These are phyloP conservation scores for Parambassis ranga DNA, from an alignment of 2,797 vertebrate genomes.

Conservation along the genomic window DNA sequence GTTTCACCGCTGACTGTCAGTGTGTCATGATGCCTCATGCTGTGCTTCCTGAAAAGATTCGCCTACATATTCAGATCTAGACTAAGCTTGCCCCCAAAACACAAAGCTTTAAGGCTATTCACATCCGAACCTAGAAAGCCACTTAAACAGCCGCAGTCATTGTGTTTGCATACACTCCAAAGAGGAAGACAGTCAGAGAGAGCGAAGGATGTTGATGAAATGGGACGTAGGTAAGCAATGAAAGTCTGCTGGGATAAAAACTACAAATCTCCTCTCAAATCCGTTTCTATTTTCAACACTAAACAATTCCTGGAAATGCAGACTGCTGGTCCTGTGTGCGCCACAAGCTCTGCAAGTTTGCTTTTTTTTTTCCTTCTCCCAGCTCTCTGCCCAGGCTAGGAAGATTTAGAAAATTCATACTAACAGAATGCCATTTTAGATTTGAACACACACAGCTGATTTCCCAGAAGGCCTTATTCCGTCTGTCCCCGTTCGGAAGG, in stretches of 20 bases:
- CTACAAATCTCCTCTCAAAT: conserved; percentile 39
- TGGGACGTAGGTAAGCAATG: conserved; percentile 13
- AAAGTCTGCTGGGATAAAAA: conserved; percentile 43
- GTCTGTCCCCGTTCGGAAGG: conserved; percentile 34
- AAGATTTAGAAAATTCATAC: conserved; percentile 29
- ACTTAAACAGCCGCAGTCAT: conserved; percentile 13
- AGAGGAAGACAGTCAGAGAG: not conserved
- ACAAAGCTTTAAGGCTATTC: conserved; percentile 39
- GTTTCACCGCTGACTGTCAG: not conserved
- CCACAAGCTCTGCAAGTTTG: conserved; percentile 18
- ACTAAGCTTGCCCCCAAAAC: conserved; percentile 10
- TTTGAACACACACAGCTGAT: conserved; percentile 44
- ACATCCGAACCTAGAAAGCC: conserved; percentile 23
- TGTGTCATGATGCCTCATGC: not conserved
- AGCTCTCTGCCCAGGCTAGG: not conserved
- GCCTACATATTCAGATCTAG: conserved; percentile 11
- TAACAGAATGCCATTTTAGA: conserved; percentile 42
- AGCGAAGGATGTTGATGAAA: conserved; percentile 18
- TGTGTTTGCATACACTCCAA: conserved; percentile 15
- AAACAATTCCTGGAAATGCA: conserved; percentile 60
- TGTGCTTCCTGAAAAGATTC: conserved; percentile 6
- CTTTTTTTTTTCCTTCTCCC: conserved; percentile 11
- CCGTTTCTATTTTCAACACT: conserved; percentile 54
- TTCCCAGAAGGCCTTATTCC: conserved; percentile 57
- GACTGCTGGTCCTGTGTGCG: conserved; percentile 1